Evolutionary conservation across 1,140 invertebrate species (phyloP), one percentile per base, ranked within the genome.

Genomic region (Listronotus bonariensis): DNA sequence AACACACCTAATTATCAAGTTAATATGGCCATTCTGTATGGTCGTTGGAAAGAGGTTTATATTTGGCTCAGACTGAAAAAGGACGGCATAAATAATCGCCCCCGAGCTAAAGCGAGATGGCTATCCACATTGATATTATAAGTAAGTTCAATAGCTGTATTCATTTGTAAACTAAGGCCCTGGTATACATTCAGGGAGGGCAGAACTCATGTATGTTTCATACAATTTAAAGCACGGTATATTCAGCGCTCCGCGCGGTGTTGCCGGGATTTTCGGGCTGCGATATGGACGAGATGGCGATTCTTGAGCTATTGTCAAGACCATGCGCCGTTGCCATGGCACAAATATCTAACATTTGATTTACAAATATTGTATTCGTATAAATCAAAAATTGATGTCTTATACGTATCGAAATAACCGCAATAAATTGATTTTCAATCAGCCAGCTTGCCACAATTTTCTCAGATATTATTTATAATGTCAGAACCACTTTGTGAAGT

Each of bases 1-100:
- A 89, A 89, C 88, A 87, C 85, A 88, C 85, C 88, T 90, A 90
- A 90, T 90, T 90, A 90, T 89, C 88, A 90, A 90, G 88, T 90
- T 89, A 89, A 89, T 89, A 89, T 89, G 88, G 88, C 84, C 83
- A 85, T 86, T 86, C 83, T 84, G 84, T 77, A 76, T 77, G 72
- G 76, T 72, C 73, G 73, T 70, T 72, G 74, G 76, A 76, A 77
- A 77, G 76, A 78, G 78, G 80, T 78, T 77, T 76, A 75, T 75
- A 78, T 73, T 75, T 73, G 75, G 71, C 67, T 72, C 67, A 63
- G 68, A 67, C 67, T 62, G 46, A 71, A 73, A 68, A 69, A 68
- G 62, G 72, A 71, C 71, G 74, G 68, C 59, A 60, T 67, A 61
- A 61, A 69, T 69, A 60, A 61, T 65, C 60, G 32, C 34, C 64